Conservation (phyloP, 2,888 invertebrate genomes). For the Aspidiotus rigidus region DNA sequence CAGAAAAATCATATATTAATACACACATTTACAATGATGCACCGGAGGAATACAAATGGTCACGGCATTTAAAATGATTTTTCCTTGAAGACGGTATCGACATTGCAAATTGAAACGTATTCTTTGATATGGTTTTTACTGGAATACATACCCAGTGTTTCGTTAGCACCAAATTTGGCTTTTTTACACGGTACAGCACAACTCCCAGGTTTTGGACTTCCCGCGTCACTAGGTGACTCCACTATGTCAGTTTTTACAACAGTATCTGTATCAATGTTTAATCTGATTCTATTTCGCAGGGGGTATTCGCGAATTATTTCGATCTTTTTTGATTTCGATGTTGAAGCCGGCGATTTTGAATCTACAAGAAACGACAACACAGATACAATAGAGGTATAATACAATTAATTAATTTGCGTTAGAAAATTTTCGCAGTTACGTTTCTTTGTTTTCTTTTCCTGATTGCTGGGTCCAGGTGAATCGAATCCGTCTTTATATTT, state of each 20-base stretch:
- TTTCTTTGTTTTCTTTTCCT: background rate
- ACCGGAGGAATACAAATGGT: too few relatives aligned
- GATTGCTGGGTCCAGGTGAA: background rate
- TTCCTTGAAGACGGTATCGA: too few relatives aligned
- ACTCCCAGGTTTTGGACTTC: slow-evolving; percentile 31
- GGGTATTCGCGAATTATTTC: slow-evolving; percentile 32
- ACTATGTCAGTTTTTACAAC: slow-evolving; percentile 18
- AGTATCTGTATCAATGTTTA: slow-evolving; percentile 23
- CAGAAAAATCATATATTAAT: too few relatives aligned
- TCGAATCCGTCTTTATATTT: slow-evolving; percentile 1
- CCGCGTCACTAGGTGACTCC: slow-evolving; percentile 25
- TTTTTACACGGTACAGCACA: slow-evolving; percentile 35
- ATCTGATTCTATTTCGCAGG: slow-evolving; percentile 32
- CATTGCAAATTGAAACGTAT: too few relatives aligned
- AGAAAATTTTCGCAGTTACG: background rate
- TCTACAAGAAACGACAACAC: too few relatives aligned
- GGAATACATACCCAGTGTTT: slow-evolving; percentile 35
- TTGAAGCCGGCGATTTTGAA: background rate
- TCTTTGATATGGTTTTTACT: too few relatives aligned
- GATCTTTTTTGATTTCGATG: slow-evolving; percentile 1
- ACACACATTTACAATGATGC: too few relatives aligned
- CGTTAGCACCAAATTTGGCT: slow-evolving; percentile 35
- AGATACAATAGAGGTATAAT: too few relatives aligned
- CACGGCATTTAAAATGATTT: too few relatives aligned
- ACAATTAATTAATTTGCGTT: too few relatives aligned